Percentiles rank a stretch among this genome's conserved stretches.
Conservation (phyloP, 2,797 vertebrate genomes). For the Pipistrellus pygmaeus region DNA sequence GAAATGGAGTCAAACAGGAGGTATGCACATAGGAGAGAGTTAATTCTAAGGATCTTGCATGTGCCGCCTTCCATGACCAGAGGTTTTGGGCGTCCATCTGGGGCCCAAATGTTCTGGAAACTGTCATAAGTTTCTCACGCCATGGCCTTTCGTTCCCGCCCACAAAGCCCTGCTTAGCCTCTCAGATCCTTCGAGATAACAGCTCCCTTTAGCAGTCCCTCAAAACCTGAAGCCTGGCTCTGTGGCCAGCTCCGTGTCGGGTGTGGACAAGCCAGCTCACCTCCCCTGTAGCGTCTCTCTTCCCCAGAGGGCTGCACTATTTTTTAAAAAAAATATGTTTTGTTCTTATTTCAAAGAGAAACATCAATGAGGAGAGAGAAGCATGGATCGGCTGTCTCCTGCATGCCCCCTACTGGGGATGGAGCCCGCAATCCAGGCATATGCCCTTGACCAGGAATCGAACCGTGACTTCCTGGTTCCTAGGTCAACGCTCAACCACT, state of each 20-base stretch:
- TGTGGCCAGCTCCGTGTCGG: background rate
- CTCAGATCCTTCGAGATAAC: background rate
- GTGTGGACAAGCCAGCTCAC: background rate
- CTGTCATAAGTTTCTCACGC: background rate
- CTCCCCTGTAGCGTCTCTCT: background rate
- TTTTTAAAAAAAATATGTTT: too few species aligned
- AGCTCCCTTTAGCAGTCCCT: background rate
- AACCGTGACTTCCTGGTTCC: too few species aligned
- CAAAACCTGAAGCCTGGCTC: background rate
- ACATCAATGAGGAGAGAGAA: too few species aligned
- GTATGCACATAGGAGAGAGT: too few species aligned
- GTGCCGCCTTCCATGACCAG: background rate
- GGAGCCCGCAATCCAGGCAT: too few species aligned
- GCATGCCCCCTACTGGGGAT: too few species aligned
- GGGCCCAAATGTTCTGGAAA: background rate
- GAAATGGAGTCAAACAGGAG: too few species aligned
- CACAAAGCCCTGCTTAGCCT: constrained; percentile 12
- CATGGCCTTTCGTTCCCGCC: background rate
- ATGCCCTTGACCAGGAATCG: too few species aligned
- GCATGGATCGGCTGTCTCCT: too few species aligned
- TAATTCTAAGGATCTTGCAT: too few species aligned
- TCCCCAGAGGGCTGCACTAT: background rate
- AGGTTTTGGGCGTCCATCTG: background rate
- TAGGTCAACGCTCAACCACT: too few species aligned
- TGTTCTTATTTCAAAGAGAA: too few species aligned